Conservation (phyloP, 2,888 invertebrate species). For the Eilema caniola region DNA sequence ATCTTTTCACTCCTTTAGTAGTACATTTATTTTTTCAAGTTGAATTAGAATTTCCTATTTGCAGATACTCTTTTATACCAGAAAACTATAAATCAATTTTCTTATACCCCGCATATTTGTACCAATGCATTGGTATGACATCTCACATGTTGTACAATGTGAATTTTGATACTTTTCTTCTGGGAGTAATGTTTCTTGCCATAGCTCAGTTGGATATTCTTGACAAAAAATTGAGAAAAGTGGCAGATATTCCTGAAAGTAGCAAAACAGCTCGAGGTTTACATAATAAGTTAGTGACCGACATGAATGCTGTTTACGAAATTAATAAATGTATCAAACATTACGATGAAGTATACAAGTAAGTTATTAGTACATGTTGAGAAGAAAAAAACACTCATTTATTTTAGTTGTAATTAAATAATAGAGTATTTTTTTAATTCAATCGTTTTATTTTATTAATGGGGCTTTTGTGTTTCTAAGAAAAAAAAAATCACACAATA, state of each 20-base stretch:
- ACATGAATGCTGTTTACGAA: constrained; percentile 45
- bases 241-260: constrained; percentile 47
- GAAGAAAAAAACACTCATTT: no score
- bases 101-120: constrained; percentile 67
- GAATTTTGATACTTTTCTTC: constrained; percentile 67
- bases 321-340: constrained; percentile 65
- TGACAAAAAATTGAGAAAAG: constrained; percentile 57
- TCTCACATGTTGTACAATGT: constrained; percentile 64
- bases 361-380: constrained; percentile 37
- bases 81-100: constrained; percentile 53
- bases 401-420: no score
- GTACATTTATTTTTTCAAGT: constrained; percentile 54
- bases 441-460: no score
- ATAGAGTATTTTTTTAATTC: no score
- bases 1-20: constrained; percentile 60
- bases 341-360: constrained; percentile 65
- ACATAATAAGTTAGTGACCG: constrained; percentile 26
- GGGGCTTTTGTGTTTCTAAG: no score
- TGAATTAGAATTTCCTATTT: constrained; percentile 61
- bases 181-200: constrained; percentile 66
- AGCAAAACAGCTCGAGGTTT: constrained; percentile 14
- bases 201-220: constrained; percentile 72
- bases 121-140: constrained; percentile 66
- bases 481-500: not conserved
- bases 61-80: constrained; percentile 67